Conservation (phyloP, 2,888 invertebrate genomes). For the Lordiphosa fenestrarum region DNA sequence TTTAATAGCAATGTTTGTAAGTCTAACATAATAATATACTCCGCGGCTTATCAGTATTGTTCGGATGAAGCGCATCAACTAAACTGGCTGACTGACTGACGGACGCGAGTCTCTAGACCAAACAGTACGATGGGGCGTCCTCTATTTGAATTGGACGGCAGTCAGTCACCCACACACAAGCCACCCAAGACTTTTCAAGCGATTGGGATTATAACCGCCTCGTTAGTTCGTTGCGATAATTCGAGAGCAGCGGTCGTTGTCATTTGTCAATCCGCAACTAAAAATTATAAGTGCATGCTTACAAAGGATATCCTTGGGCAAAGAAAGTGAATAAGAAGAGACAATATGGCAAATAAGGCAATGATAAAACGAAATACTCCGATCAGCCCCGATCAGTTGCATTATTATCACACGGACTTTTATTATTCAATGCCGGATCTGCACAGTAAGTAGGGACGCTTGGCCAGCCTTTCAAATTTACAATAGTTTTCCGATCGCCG, state of each 20-base stretch:
- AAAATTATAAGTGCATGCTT: background rate
- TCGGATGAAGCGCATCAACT: conserved; percentile 20
- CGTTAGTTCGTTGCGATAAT: conserved; percentile 41
- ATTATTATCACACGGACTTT: conserved; percentile 80
- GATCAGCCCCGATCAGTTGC: conserved; percentile 72
- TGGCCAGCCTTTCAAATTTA: too few species aligned
- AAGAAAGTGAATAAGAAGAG: background rate
- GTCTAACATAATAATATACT: conserved; percentile 33
- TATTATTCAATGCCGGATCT: conserved; percentile 77
- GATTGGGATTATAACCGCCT: conserved; percentile 26
- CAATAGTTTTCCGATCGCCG: too few species aligned
- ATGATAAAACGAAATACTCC: conserved; percentile 42
- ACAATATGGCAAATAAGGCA: conserved; percentile 55
- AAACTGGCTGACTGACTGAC: conserved; percentile 5
- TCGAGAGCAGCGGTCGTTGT: conserved; percentile 31
- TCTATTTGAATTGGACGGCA: conserved; percentile 33
- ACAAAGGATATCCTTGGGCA: background rate
- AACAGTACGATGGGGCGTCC: conserved; percentile 11
- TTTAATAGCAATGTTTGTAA: conserved; percentile 42
- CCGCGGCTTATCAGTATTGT: conserved; percentile 39
- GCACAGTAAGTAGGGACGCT: conserved; percentile 62
- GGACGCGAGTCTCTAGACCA: conserved; percentile 16
- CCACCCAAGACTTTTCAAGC: conserved; percentile 10
- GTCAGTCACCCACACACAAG: conserved; percentile 10
- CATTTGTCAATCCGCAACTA: conserved; percentile 6